Evolutionary conservation across 2,113 vertebrate genomes (phyloP).

Genomic region (Plestiodon gilberti): DNA sequence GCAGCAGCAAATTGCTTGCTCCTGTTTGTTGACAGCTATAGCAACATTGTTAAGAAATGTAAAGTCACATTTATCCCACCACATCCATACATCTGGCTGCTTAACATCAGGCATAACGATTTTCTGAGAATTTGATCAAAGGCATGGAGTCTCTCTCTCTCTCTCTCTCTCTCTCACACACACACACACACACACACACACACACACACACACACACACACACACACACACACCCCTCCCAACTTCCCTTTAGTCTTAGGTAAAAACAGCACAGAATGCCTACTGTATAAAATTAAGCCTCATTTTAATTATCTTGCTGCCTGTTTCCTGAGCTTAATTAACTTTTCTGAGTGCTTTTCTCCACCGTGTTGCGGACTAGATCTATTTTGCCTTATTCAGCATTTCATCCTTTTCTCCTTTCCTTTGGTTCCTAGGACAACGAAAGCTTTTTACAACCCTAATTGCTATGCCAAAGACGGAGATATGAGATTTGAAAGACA

Average conservation of each 20-base stretch:
- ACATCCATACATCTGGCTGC: slow-evolving; percentile 53
- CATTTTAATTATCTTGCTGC: slow-evolving; percentile 78
- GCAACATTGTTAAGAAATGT: slow-evolving; percentile 57
- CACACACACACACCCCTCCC: too few species aligned
- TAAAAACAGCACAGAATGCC: slow-evolving; percentile 71
- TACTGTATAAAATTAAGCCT: slow-evolving; percentile 72
- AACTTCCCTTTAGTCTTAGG: slow-evolving; percentile 61
- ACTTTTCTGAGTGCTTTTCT: slow-evolving; percentile 74
- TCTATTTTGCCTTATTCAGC: slow-evolving; percentile 70
- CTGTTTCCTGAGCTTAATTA: slow-evolving; percentile 80
- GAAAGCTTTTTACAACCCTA: slow-evolving; percentile 61
- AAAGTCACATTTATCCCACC: slow-evolving; percentile 52
- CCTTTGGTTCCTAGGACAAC: slow-evolving; percentile 61
- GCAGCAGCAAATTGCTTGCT: slow-evolving; percentile 22
- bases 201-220: too few species aligned
- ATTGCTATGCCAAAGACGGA: slow-evolving; percentile 65
- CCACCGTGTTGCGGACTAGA: slow-evolving; percentile 54
- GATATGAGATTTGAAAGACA: slow-evolving; percentile 64
- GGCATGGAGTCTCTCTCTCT: slow-evolving; percentile 64
- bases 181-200: too few species aligned
- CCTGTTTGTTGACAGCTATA: slow-evolving; percentile 52
- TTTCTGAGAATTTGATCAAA: slow-evolving; percentile 62
- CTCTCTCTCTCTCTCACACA: too few species aligned
- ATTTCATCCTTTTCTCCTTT: slow-evolving; percentile 67
- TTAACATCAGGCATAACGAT: slow-evolving; percentile 65